Percentiles rank a stretch among this genome's conserved stretches.
These are phyloP conservation scores for Pantala flavescens DNA, from an alignment of 1,140 invertebrate genomes.

Conservation along the genomic window DNA sequence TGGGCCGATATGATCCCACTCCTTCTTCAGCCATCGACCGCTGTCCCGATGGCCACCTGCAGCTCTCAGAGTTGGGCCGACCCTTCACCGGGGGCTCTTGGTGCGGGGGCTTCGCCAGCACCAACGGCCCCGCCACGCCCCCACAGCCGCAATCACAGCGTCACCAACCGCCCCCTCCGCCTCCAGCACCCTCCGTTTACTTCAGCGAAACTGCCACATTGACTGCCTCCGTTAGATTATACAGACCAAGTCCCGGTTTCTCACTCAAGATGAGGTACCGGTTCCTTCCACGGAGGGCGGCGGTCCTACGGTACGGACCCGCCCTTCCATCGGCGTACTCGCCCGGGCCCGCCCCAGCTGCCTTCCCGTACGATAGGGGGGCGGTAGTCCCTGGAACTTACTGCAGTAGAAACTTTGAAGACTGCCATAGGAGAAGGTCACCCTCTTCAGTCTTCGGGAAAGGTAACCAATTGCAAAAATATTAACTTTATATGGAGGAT, in stretches of 20 bases:
- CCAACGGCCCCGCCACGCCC: conserved; percentile 50
- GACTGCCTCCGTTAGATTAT: conserved; percentile 20
- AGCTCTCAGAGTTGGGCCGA: conserved; percentile 65
- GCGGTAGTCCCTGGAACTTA: conserved; percentile 68
- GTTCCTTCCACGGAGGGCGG: conserved; percentile 59
- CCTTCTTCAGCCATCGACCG: conserved; percentile 39
- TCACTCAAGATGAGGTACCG: conserved; percentile 52
- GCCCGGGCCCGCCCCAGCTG: conserved; percentile 56
- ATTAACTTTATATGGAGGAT: too few species aligned
- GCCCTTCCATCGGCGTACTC: conserved; percentile 23
- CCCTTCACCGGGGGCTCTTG: conserved; percentile 74
- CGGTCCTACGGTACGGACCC: conserved; percentile 60
- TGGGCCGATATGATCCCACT: conserved; percentile 53
- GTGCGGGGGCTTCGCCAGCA: conserved; percentile 51
- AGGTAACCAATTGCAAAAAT: neutral
- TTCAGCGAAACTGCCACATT: conserved; percentile 22
- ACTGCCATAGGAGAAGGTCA: conserved; percentile 50
- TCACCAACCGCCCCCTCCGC: conserved; percentile 51
- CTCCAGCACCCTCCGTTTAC: conserved; percentile 24
- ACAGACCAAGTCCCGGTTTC: conserved; percentile 25
- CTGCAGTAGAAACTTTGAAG: conserved; percentile 76
- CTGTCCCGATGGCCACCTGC: conserved; percentile 59
- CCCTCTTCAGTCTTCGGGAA: conserved; percentile 22
- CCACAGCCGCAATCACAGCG: neutral
- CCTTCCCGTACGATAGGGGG: conserved; percentile 42